Percentiles rank a stretch among this genome's conserved stretches.
These are phyloP conservation scores for Bombus terrestris DNA, from an alignment of 1,140 invertebrate species.

Conservation along the genomic window DNA sequence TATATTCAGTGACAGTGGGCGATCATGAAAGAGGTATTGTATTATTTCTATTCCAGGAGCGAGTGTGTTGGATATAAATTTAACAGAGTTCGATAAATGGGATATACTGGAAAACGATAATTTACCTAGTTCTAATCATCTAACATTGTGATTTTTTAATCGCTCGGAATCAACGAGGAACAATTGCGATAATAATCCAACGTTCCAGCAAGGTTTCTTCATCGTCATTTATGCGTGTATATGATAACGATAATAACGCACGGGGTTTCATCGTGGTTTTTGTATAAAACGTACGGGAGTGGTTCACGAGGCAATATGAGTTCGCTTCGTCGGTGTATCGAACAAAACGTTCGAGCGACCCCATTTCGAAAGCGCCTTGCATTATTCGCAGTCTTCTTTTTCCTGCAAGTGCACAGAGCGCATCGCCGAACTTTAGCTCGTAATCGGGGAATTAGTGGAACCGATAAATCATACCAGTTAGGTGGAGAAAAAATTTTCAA, in stretches of 20 bases:
- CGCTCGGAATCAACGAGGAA: neutral
- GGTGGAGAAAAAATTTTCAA: neutral
- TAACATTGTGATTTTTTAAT: conserved; percentile 8
- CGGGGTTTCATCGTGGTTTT: neutral
- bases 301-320: conserved; percentile 35
- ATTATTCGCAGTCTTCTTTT: neutral
- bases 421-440: neutral
- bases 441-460: neutral
- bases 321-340: conserved; percentile 40
- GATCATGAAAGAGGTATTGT: neutral
- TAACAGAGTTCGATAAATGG: neutral
- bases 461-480: neutral
- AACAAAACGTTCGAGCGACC: conserved; percentile 19
- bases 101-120: neutral
- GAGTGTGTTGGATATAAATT: neutral
- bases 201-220: neutral
- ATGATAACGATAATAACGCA: conserved; percentile 39
- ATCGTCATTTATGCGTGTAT: conserved; percentile 42
- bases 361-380: neutral
- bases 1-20: neutral
- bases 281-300: conserved; percentile 6
- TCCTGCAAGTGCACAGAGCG: neutral
- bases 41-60: neutral
- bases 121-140: neutral
- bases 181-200: conserved; percentile 5